Conservation (phyloP, 2,797 vertebrate genomes). For the Distichodus sexfasciatus region DNA sequence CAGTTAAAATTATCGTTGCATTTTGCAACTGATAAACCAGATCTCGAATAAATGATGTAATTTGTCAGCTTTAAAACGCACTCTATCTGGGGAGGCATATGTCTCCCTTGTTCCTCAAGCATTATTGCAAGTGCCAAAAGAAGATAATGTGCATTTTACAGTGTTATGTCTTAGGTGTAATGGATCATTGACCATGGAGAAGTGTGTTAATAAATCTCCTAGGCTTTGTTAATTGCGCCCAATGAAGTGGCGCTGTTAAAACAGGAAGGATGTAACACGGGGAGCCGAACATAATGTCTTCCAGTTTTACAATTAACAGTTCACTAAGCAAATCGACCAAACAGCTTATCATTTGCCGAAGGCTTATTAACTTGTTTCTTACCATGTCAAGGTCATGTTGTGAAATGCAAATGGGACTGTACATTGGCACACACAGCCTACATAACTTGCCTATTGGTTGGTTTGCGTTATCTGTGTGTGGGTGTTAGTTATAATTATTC, state of each 20-base stretch:
- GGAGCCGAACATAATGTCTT: constrained; percentile 86
- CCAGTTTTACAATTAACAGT: constrained; percentile 89
- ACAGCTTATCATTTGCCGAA: constrained; percentile 85
- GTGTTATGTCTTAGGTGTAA: constrained; percentile 87
- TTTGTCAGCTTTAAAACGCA: constrained; percentile 86
- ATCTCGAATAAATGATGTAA: constrained; percentile 87
- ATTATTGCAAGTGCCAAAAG: constrained; percentile 87
- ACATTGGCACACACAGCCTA: background rate
- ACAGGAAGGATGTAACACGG: constrained; percentile 85
- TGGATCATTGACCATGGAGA: constrained; percentile 86
- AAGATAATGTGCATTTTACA: constrained; percentile 88
- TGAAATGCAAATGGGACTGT: constrained; percentile 59
- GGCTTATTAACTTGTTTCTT: constrained; percentile 86
- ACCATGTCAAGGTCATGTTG: constrained; percentile 81
- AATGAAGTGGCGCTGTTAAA: constrained; percentile 89
- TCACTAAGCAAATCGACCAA: constrained; percentile 84
- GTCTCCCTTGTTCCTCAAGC: constrained; percentile 83
- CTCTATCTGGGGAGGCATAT: constrained; percentile 87
- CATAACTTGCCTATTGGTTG: background rate
- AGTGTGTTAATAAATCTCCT: constrained; percentile 87
- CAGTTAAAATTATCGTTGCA: constrained; percentile 71
- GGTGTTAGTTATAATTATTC: background rate
- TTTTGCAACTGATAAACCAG: constrained; percentile 86
- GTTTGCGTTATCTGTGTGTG: background rate
- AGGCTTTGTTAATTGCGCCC: constrained; percentile 89